Evolutionary conservation across 2,888 invertebrate species (phyloP).

Genomic region (Cyaniris semiargus): DNA sequence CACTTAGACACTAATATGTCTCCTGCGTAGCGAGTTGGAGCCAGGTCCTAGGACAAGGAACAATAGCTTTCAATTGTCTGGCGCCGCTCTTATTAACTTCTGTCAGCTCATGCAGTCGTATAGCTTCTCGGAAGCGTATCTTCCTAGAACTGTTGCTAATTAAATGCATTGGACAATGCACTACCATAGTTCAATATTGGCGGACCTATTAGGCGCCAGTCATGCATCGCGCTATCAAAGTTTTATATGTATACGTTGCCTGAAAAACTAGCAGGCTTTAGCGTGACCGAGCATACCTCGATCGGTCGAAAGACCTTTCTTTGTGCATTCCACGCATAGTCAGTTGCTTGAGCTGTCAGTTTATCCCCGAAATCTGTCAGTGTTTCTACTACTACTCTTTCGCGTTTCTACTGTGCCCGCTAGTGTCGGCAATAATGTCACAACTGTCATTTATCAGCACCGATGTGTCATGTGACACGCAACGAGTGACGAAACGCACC

Average conservation of each 20-base stretch:
- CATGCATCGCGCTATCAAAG: background rate
- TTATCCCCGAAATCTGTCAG: too few relatives aligned
- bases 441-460: too few relatives aligned
- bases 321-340: background rate
- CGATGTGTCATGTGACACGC: too few relatives aligned
- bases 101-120: background rate
- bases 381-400: too few relatives aligned
- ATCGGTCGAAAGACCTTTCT: too few relatives aligned
- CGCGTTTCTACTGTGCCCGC: too few relatives aligned
- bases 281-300: too few relatives aligned
- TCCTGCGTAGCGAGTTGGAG: background rate
- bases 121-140: background rate
- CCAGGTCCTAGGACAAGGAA: background rate
- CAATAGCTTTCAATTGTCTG: background rate
- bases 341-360: too few relatives aligned
- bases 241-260: background rate
- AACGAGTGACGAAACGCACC: too few relatives aligned
- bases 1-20: background rate
- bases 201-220: background rate
- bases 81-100: constrained; percentile 2
- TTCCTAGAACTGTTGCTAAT: background rate
- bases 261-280: background rate
- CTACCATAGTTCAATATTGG: background rate
- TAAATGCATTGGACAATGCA: background rate
- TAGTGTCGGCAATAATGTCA: too few relatives aligned